Conservation (phyloP, 2,888 invertebrate species). For the Scaptomyza caliginosa region DNA sequence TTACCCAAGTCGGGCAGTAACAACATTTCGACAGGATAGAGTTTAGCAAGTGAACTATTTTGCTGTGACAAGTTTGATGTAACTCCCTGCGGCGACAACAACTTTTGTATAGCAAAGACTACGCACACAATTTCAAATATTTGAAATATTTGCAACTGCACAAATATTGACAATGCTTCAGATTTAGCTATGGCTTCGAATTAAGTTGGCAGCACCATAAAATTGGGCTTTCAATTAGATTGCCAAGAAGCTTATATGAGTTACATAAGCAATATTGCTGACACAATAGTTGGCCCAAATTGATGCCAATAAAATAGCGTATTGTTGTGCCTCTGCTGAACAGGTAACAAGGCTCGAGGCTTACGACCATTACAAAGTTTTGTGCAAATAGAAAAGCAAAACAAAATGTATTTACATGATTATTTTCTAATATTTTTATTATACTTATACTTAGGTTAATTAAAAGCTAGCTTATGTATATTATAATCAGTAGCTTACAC, state of each 20-base stretch:
- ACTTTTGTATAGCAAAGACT: conserved; percentile 8
- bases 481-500: not conserved
- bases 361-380: conserved; percentile 31
- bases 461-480: conserved; percentile 13
- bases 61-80: conserved; percentile 63
- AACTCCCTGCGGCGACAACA: conserved; percentile 48
- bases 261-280: conserved; percentile 57
- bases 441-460: conserved; percentile 20
- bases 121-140: conserved; percentile 56
- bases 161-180: conserved; percentile 62
- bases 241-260: conserved; percentile 39
- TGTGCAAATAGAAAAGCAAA: conserved; percentile 22
- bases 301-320: conserved; percentile 23
- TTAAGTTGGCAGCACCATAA: conserved; percentile 49
- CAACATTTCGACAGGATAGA: conserved; percentile 48
- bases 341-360: conserved; percentile 31
- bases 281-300: conserved; percentile 65
- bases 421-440: conserved; percentile 19
- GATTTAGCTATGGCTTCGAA: conserved; percentile 40
- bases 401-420: conserved; percentile 2
- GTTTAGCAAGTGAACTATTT: conserved; percentile 59
- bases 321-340: conserved; percentile 42
- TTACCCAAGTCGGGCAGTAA: conserved; percentile 24
- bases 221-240: conserved; percentile 34
- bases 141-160: conserved; percentile 63